These are phyloP conservation scores for Gallirallus australis DNA, from an alignment of 2,797 vertebrate genomes.

Conservation along the genomic window DNA sequence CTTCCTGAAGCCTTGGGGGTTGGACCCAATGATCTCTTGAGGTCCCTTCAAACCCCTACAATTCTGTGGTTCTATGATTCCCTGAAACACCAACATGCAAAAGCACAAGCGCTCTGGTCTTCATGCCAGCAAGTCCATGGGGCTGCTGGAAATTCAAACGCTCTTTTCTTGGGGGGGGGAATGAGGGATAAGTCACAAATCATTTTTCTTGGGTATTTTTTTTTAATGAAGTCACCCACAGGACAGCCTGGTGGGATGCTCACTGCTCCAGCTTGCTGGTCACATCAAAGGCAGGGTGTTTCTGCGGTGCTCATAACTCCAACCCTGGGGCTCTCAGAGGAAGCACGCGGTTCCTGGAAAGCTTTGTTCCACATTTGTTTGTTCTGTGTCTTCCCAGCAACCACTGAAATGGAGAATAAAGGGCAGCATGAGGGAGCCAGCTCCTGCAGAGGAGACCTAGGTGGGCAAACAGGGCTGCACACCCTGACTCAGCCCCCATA, in stretches of 20 bases:
- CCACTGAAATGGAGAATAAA: neutral
- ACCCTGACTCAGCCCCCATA: rapidly evolving
- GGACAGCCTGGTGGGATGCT: neutral
- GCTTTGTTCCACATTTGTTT: slow-evolving; percentile 21
- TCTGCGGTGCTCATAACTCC: neutral
- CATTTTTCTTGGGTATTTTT: no score
- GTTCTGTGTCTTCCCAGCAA: neutral
- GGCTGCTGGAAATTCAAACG: neutral
- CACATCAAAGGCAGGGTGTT: rapidly evolving
- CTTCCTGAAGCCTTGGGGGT: neutral
- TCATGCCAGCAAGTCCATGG: rapidly evolving
- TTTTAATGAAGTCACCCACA: rapidly evolving
- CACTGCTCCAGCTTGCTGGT: rapidly evolving
- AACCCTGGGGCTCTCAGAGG: neutral
- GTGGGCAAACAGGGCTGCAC: rapidly evolving
- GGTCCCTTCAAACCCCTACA: no score
- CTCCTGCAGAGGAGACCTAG: neutral
- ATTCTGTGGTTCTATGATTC: neutral
- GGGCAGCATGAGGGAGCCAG: rapidly evolving
- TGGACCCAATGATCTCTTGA: no score
- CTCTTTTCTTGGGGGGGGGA: neutral
- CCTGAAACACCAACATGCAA: neutral
- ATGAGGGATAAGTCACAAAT: neutral
- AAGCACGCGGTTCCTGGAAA: slow-evolving; percentile 37
- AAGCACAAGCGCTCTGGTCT: neutral